phyloP scores from a whole-genome alignment of 1,140 invertebrate species.

The Diorhabda sublineata region DNA sequence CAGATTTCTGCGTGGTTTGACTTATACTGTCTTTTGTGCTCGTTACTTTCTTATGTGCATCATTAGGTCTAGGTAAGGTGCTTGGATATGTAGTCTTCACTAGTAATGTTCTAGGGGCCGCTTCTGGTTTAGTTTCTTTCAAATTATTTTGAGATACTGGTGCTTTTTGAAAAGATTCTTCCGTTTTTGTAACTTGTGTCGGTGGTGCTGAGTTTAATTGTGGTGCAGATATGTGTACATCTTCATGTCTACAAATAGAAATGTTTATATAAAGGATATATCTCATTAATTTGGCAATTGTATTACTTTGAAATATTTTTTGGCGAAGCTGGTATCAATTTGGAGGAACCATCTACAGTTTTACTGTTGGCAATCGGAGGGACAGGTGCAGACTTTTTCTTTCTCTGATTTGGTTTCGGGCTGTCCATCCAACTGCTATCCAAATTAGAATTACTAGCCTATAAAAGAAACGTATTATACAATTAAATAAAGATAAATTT shows the following conservation, averaged over 20 bases:
- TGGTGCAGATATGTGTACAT: not conserved
- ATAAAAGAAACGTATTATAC: not conserved
- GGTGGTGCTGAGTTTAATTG: not conserved
- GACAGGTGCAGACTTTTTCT: conserved; percentile 56
- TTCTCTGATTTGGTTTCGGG: conserved; percentile 63
- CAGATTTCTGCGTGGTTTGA: conserved; percentile 6
- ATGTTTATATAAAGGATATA: too few species aligned
- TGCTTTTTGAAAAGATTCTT: not conserved
- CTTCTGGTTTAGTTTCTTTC: not conserved
- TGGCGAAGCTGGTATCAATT: not conserved
- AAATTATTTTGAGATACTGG: not conserved
- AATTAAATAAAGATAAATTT: not conserved
- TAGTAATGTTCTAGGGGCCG: not conserved
- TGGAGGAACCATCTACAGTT: not conserved
- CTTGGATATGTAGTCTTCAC: not conserved
- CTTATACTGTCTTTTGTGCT: conserved; percentile 2
- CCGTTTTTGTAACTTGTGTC: not conserved
- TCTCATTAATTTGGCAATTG: not conserved
- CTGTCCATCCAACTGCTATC: conserved; percentile 48
- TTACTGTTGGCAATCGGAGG: conserved; percentile 46
- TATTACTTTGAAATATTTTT: not conserved
- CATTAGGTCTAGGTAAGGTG: conserved; percentile 1
- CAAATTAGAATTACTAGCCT: conserved; percentile 33
- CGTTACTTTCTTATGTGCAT: not conserved
- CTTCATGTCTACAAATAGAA: not conserved